phyloP scores from a whole-genome alignment of 2,888 invertebrate species.

The Chymomyza fuscimana region DNA sequence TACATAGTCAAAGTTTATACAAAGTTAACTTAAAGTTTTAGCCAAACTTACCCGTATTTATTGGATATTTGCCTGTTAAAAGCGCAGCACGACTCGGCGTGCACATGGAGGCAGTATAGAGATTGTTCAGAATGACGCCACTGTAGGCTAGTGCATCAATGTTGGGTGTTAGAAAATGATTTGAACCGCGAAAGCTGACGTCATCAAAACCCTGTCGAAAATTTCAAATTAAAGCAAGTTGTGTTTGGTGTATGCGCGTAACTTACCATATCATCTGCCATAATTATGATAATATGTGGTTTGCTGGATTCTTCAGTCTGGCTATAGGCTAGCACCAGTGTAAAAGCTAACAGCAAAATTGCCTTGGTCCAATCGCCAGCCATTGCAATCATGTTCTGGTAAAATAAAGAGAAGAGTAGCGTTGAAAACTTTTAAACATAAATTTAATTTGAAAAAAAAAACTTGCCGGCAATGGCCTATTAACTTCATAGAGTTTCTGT shows the following conservation, averaged over 20 bases:
- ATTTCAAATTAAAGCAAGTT: neutral
- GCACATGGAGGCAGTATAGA: conserved; percentile 90
- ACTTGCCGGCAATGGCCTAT: too few species aligned
- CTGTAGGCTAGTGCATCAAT: conserved; percentile 92
- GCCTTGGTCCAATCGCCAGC: neutral
- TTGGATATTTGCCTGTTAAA: conserved; percentile 92
- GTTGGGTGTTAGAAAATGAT: conserved; percentile 94
- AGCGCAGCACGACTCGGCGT: conserved; percentile 91
- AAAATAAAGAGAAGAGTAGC: too few species aligned
- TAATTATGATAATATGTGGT: conserved; percentile 87
- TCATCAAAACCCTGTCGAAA: conserved; percentile 91
- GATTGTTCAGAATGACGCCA: conserved; percentile 90
- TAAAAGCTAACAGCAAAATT: conserved; percentile 9
- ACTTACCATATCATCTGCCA: conserved; percentile 91
- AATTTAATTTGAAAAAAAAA: too few species aligned
- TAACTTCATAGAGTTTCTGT: too few species aligned
- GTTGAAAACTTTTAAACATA: too few species aligned
- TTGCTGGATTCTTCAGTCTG: conserved; percentile 12
- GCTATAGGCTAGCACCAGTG: conserved; percentile 11
- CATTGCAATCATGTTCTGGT: conserved; percentile 1
- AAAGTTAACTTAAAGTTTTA: neutral
- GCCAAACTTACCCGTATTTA: conserved; percentile 83
- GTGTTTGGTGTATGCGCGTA: neutral
- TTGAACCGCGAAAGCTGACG: conserved; percentile 93
- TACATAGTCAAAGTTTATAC: neutral